phyloP scores from a whole-genome alignment of 2,113 vertebrate genomes.

The Nymphicus hollandicus region DNA sequence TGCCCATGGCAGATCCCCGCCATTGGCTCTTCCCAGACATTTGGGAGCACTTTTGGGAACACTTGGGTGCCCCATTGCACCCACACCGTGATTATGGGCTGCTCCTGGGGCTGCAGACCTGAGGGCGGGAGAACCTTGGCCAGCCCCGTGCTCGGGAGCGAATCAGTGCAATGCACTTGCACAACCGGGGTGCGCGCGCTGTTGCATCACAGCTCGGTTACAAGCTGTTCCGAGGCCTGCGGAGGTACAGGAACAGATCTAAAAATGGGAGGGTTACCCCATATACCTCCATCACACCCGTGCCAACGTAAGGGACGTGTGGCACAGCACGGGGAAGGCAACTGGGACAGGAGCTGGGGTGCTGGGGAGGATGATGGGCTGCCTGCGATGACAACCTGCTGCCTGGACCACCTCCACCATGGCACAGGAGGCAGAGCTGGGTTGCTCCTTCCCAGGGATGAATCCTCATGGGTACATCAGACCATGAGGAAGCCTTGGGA shows the following conservation, averaged over 20 bases:
- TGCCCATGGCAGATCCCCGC: accelerated
- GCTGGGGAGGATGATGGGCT: neutral
- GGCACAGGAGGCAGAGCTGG: neutral
- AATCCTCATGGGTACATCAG: neutral
- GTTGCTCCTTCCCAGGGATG: neutral
- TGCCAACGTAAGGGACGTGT: neutral
- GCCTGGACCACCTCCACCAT: accelerated
- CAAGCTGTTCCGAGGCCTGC: neutral
- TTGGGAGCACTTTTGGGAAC: accelerated
- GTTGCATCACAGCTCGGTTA: neutral
- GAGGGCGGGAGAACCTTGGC: accelerated
- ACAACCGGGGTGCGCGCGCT: neutral
- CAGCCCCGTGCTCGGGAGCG: neutral
- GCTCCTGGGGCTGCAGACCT: accelerated
- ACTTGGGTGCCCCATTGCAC: neutral
- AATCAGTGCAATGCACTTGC: neutral
- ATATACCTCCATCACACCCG: neutral
- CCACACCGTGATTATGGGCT: accelerated
- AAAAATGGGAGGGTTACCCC: constrained; percentile 7
- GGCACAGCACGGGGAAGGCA: neutral
- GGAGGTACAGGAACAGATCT: neutral
- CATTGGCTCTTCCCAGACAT: accelerated
- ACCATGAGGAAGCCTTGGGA: neutral
- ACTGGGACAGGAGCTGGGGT: neutral
- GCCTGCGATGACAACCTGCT: neutral